Conservation (phyloP, 2,113 vertebrate genomes). For the Anhinga anhinga region DNA sequence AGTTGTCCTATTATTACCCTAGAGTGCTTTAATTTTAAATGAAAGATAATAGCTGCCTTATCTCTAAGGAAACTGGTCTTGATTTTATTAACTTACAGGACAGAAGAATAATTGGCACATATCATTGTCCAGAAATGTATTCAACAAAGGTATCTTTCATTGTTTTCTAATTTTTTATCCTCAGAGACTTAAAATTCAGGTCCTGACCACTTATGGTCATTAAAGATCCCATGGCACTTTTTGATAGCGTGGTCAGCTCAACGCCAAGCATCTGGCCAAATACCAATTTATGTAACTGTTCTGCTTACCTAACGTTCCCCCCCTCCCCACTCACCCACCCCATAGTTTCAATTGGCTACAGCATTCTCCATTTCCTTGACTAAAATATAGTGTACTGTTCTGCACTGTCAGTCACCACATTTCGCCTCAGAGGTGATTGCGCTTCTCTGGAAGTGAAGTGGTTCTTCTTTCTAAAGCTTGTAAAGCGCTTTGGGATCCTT, state of each 20-base stretch:
- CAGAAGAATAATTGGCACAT: conserved; percentile 78
- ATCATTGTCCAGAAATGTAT: conserved; percentile 78
- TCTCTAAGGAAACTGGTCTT: conserved; percentile 76
- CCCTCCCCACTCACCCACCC: conserved; percentile 59
- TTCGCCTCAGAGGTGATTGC: conserved; percentile 50
- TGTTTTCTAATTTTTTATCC: conserved; percentile 71
- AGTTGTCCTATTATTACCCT: conserved; percentile 58
- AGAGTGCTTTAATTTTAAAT: conserved; percentile 68
- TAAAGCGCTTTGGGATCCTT: conserved; percentile 73
- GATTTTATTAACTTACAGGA: conserved; percentile 78
- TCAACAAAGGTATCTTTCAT: conserved; percentile 76
- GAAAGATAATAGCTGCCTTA: conserved; percentile 70
- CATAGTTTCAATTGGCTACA: conserved; percentile 69
- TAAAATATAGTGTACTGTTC: conserved; percentile 46
- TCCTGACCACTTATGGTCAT: conserved; percentile 28
- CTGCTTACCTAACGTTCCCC: conserved; percentile 50
- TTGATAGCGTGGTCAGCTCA: conserved; percentile 40
- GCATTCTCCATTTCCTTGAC: conserved; percentile 65
- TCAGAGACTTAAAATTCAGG: conserved; percentile 56
- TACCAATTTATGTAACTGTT: conserved; percentile 49
- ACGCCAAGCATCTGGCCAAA: conserved; percentile 17
- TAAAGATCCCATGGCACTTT: conserved; percentile 71
- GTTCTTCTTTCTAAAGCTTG: conserved; percentile 54
- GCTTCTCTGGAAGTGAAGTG: conserved; percentile 50
- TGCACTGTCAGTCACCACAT: conserved; percentile 52